phyloP scores from a whole-genome alignment of 2,888 invertebrate genomes.

The Hypomecis atomaria region DNA sequence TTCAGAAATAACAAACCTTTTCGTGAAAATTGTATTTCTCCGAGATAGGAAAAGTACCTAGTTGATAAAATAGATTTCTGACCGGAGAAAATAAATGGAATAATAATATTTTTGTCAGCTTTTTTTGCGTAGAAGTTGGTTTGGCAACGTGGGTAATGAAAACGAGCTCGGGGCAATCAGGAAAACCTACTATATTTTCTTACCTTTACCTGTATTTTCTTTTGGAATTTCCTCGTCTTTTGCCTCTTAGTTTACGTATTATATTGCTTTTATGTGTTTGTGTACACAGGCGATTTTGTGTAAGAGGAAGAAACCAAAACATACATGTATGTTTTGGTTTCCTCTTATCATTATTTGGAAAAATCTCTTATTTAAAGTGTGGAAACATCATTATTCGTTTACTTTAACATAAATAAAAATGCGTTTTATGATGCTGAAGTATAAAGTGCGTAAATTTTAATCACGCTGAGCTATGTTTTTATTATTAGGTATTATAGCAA shows the following conservation, averaged over 20 bases:
- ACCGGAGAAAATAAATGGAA: constrained; percentile 7
- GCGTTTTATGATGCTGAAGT: no score
- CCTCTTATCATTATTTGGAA: not conserved
- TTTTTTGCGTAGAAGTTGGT: constrained; percentile 1
- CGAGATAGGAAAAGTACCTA: not conserved
- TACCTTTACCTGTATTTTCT: constrained; percentile 4
- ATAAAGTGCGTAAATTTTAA: no score
- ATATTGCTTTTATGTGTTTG: not conserved
- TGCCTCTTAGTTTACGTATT: constrained; percentile 2
- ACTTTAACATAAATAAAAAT: no score
- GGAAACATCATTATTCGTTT: no score
- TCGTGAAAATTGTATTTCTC: constrained; percentile 9
- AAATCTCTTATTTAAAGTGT: no score
- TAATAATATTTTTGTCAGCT: constrained; percentile 2
- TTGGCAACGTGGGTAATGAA: constrained; percentile 4
- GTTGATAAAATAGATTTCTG: constrained; percentile 9
- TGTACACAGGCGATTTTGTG: not conserved
- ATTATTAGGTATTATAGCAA: no score
- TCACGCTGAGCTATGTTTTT: no score
- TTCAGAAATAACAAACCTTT: constrained; percentile 13
- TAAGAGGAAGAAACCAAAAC: no score
- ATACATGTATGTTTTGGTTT: no score
- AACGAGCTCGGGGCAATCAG: constrained; percentile 4
- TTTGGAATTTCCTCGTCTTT: constrained; percentile 5
- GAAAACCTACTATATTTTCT: not conserved